Evolutionary conservation across 2,797 vertebrate genomes (phyloP).

Genomic region (Lagorchestes hirsutus): DNA sequence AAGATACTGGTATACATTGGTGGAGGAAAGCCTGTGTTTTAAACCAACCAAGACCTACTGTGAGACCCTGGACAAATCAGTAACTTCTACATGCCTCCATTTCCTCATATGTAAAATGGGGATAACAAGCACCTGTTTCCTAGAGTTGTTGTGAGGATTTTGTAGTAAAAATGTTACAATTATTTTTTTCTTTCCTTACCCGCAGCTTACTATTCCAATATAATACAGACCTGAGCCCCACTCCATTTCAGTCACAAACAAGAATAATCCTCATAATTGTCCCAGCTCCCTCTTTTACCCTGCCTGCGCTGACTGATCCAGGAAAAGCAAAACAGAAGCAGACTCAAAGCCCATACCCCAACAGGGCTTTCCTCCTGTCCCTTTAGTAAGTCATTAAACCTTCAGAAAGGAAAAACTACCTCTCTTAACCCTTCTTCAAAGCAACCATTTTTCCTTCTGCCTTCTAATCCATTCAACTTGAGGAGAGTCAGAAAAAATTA

Average conservation of each 20-base stretch:
- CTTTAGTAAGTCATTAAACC: not conserved
- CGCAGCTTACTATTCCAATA: not conserved
- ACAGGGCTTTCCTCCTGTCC: not conserved
- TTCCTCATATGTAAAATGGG: not conserved
- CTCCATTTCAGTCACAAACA: not conserved
- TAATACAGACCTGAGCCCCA: not conserved
- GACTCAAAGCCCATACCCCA: not conserved
- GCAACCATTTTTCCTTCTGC: not conserved
- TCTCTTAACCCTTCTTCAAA: not conserved
- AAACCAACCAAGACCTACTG: not conserved
- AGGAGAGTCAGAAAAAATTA: not conserved
- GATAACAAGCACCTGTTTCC: not conserved
- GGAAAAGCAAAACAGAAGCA: not conserved
- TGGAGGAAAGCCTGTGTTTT: not conserved
- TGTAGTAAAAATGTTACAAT: not conserved
- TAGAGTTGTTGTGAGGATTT: not conserved
- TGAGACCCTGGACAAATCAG: not conserved
- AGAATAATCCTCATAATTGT: not conserved
- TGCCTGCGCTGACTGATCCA: not conserved
- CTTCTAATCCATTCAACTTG: not conserved
- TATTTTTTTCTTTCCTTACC: not conserved
- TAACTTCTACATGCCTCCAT: not conserved
- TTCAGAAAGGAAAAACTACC: not conserved
- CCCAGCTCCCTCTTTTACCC: not conserved
- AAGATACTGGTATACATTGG: not conserved